These are phyloP conservation scores for Rallus crepitans DNA, from an alignment of 2,797 vertebrate species.

Conservation along the genomic window DNA sequence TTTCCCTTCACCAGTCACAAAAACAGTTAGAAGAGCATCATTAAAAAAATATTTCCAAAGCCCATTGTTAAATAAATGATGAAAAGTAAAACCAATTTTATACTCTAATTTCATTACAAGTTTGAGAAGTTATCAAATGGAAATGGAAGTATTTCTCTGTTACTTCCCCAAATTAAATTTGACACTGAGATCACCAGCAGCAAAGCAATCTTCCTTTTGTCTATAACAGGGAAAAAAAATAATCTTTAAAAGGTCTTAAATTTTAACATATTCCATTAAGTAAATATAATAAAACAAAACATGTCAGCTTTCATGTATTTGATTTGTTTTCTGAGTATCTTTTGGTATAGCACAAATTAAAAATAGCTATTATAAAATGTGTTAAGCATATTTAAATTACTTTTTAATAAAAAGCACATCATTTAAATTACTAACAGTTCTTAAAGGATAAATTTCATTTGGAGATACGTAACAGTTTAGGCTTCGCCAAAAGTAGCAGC, in stretches of 20 bases:
- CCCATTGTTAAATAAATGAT: background rate
- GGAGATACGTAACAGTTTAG: background rate
- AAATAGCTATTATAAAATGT: background rate
- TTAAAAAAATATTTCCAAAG: background rate
- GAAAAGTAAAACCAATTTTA: background rate
- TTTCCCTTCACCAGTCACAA: background rate
- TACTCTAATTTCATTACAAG: background rate
- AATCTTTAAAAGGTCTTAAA: background rate
- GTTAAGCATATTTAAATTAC: background rate
- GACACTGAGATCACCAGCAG: background rate
- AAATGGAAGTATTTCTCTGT: no score
- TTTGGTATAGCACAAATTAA: background rate
- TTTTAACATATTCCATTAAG: background rate
- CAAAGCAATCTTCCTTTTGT: background rate
- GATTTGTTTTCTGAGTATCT: background rate
- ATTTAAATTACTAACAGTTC: background rate
- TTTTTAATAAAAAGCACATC: background rate
- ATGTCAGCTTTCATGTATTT: background rate
- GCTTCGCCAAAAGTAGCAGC: background rate
- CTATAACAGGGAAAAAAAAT: background rate
- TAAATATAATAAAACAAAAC: background rate
- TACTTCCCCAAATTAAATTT: no score
- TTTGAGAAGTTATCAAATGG: background rate
- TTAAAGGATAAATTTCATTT: background rate
- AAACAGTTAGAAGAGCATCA: background rate